Base-by-base conservation (phyloP, 2,888 invertebrate genomes). In the Drosophila falleni region DNA sequence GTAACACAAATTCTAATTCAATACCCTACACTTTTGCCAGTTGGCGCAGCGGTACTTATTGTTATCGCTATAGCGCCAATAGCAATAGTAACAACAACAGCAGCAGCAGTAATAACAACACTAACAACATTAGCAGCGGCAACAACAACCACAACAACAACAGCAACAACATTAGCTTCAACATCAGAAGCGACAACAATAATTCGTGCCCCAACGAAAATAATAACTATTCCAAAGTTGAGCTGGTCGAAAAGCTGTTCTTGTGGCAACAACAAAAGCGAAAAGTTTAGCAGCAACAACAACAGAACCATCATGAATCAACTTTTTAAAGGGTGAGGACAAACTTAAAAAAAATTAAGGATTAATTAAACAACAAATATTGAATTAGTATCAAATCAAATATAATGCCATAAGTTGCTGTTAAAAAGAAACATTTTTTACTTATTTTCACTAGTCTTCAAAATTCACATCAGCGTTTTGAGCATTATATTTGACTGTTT, bases 241-340 rank as follows among this genome's bases (percentile, higher is more conserved):
- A 86, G 66, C 60, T 86, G 46, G 86, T 88, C 67, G 86, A 86
- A 60, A 86, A 80, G 53, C 73, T 86, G 49, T 86, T 86, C 61
- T 71, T 56, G 83, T 89, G 80, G 86, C 89, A 86, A 33, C 85
- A 89, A 63, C 86, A 86, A 55, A 81, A 87, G 62, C 87, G 74
- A 78, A 89, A 87, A 84, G 47, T 73, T 68, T 89, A 81, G 46
- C 42, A 49, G 26, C 49, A 72, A 55, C 62, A 69, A 41, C 53
- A 62, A 69, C 33, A 64, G 63, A 67, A 74, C 69, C 71, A 69
- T 59, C 49, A 65, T 56, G 54, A 63, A 74, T 60, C 77, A 74
- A 87, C 71, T 74, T 70, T 53, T 65, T 61, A 76, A 74, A 64
- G 84, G 84, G 84, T 84, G 65, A 84, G 89, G 26, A 15, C 15